Evolutionary conservation across 2,888 invertebrate genomes (phyloP).

Genomic region (Eretmocerus hayati): DNA sequence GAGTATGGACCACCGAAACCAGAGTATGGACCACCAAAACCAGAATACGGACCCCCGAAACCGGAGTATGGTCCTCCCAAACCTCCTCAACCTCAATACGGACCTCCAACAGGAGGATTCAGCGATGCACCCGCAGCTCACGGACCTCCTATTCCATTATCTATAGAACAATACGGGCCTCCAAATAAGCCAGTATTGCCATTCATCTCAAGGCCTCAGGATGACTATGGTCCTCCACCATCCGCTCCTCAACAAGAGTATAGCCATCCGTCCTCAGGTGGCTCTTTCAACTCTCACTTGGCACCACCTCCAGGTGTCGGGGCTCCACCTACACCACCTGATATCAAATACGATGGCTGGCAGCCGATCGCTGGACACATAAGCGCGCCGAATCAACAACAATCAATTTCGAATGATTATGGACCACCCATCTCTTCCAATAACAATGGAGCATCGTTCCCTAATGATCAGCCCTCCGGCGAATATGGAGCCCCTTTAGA

Average conservation of each 20-base stretch:
- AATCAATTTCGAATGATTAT: constrained; percentile 6
- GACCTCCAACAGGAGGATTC: constrained; percentile 36
- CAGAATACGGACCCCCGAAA: constrained; percentile 36
- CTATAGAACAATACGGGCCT: constrained; percentile 40
- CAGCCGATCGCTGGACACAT: constrained; percentile 71
- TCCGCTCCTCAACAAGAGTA: constrained; percentile 31
- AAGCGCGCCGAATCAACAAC: constrained; percentile 33
- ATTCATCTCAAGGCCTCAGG: constrained; percentile 31
- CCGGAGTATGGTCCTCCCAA: constrained; percentile 49
- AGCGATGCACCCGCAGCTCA: constrained; percentile 33
- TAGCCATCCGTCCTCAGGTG: constrained; percentile 44
- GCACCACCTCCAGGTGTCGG: constrained; percentile 64
- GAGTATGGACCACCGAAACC: constrained; percentile 30
- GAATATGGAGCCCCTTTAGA: background rate
- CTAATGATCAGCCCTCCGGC: constrained; percentile 19
- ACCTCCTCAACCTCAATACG: constrained; percentile 29
- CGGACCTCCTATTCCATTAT: constrained; percentile 35
- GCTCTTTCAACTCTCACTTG: constrained; percentile 55
- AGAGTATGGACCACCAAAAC: constrained; percentile 40
- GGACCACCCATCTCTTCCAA: constrained; percentile 19
- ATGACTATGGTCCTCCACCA: constrained; percentile 33
- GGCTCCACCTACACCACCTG: constrained; percentile 68
- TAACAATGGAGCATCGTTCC: constrained; percentile 3
- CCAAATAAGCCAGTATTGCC: constrained; percentile 8
- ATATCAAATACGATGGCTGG: constrained; percentile 78